These are phyloP conservation scores for Pycnonotus jocosus DNA, from an alignment of 2,113 vertebrate species.

Conservation along the genomic window DNA sequence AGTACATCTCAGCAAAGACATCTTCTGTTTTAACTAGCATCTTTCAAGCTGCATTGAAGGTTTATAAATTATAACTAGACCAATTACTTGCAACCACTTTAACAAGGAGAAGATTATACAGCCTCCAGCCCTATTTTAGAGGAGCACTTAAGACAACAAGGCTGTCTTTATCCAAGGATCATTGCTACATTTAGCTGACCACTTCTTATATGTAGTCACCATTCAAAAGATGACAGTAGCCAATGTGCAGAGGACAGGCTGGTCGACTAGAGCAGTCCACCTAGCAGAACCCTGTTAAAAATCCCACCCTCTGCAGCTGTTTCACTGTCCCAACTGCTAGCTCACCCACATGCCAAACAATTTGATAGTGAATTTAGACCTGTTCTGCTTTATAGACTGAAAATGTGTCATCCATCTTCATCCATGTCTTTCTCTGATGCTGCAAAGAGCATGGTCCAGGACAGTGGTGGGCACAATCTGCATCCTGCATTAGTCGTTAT, in stretches of 20 bases:
- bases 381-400: background rate
- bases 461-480: background rate
- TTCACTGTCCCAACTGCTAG: background rate
- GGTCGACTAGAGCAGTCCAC: background rate
- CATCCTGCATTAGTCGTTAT: background rate
- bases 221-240: background rate
- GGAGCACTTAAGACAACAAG: background rate
- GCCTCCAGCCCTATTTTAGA: rapidly evolving
- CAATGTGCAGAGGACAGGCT: rapidly evolving
- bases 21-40: background rate
- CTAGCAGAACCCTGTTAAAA: background rate
- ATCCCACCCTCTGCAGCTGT: background rate
- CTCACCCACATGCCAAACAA: rapidly evolving
- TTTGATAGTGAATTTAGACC: background rate
- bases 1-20: background rate
- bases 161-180: background rate
- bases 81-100: background rate
- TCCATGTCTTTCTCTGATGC: background rate
- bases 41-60: background rate
- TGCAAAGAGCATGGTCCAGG: background rate
- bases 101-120: background rate
- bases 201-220: background rate
- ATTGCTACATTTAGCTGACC: background rate
- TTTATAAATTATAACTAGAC: background rate
- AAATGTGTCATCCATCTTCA: background rate